Conservation (phyloP, 37 sponge, comb jelly and placozoan species). For the Geodia barretti region DNA sequence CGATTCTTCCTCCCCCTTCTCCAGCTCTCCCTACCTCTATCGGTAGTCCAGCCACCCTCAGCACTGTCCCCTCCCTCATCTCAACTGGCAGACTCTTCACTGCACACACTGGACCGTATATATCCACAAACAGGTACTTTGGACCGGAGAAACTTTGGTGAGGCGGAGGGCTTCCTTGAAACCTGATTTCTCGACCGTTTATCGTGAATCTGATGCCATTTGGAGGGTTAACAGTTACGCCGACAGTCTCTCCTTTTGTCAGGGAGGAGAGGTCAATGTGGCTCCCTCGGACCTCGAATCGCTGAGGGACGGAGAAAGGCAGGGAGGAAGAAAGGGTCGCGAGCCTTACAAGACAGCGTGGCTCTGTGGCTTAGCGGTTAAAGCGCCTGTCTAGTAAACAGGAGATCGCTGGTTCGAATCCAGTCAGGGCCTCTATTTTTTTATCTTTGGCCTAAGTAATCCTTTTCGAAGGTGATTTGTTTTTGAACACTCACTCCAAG, state of each 20-base stretch:
- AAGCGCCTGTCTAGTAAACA: too few species aligned
- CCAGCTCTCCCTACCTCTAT: neutral
- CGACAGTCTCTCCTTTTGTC: neutral
- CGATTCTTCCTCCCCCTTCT: neutral
- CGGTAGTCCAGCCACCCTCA: neutral
- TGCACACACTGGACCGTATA: neutral
- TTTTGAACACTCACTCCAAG: too few species aligned
- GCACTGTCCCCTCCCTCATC: neutral
- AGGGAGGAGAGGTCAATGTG: neutral
- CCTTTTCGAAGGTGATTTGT: too few species aligned
- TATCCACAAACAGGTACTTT: neutral
- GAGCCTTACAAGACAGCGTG: too few species aligned
- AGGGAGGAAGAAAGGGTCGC: too few species aligned
- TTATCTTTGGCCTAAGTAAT: too few species aligned
- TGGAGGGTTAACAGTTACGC: neutral
- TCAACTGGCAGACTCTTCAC: neutral
- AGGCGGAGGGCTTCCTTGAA: neutral
- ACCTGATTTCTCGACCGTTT: neutral
- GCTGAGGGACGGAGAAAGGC: neutral
- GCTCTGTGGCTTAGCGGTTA: too few species aligned
- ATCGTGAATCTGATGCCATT: neutral
- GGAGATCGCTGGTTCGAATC: too few species aligned
- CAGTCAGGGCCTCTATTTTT: too few species aligned
- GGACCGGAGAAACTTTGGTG: too few species aligned
- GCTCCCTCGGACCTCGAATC: neutral